Conservation (phyloP, 2,888 invertebrate genomes). For the Hypercompe scribonia region DNA sequence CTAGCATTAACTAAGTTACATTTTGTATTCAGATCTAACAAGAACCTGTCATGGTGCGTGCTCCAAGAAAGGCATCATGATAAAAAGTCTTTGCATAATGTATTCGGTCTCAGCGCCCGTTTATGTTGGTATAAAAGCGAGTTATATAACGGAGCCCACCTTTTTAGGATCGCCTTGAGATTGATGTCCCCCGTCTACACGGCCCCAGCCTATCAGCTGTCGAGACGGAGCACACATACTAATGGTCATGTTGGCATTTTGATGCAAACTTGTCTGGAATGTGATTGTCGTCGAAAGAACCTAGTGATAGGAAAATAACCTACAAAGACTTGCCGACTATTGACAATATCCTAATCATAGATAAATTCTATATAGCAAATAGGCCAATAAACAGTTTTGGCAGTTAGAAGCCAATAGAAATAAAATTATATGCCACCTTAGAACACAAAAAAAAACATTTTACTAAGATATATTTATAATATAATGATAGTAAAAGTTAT, state of each 20-base stretch:
- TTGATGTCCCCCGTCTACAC: slow-evolving; percentile 52
- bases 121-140: slow-evolving; percentile 58
- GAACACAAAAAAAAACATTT: background rate
- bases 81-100: slow-evolving; percentile 74
- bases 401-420: too few species aligned
- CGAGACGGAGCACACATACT: slow-evolving; percentile 47
- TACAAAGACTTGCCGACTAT: background rate
- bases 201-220: slow-evolving; percentile 47
- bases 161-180: slow-evolving; percentile 59
- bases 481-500: background rate
- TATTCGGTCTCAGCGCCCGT: slow-evolving; percentile 64
- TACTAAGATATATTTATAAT: background rate
- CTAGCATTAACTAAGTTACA: background rate
- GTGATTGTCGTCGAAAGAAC: background rate
- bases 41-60: slow-evolving; percentile 58
- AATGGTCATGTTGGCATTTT: slow-evolving; percentile 30
- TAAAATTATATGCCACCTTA: background rate
- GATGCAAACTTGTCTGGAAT: slow-evolving; percentile 26
- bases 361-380: background rate
- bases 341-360: background rate
- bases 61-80: slow-evolving; percentile 60
- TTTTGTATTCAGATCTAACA: slow-evolving; percentile 60
- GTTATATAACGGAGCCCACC: slow-evolving; percentile 66
- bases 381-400: background rate
- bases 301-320: background rate